Evolutionary conservation across 2,113 vertebrate genomes (phyloP), one percentile per base, ranked within the genome.

Genomic region (Salvelinus sp.): DNA sequence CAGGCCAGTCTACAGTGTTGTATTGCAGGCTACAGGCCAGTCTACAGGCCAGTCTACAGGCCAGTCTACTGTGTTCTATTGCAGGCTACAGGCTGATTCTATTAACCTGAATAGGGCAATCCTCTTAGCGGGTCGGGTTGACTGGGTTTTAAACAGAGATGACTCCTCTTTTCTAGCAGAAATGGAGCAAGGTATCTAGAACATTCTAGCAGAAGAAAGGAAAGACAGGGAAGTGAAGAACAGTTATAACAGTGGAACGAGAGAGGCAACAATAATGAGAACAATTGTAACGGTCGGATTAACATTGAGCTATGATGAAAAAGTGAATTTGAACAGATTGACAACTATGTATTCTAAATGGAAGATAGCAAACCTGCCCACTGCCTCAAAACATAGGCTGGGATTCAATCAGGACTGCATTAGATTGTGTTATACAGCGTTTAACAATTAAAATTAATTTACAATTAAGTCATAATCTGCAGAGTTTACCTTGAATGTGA

Each of bases 61-160:
- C 23, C 23, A 23, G 23, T 23, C 38, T 44, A 44, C 2, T 79
- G 77, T 74, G 5, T 73, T 78, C 64, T 73, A 75, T 64, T 75
- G 58, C 65, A 54, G 27, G 75, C 18, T 69, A 70, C 65, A 69
- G 72, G 20, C 65, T 74, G 47, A 79, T 67, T 66, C 71, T 85
- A 79, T 76, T 88, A 82, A 87, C 67, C 68, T 83, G 84, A 90
- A 90, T 82, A 86, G 86, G 79, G 86, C 90, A 91, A 90, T 84
- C 89, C 83, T 89, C 87, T 92, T 91, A 93, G 86, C 77, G n/a
- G 73, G 70, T 77, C 12, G 22, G 4, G 75, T 79, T 79, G 79
- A 62, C 44, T 75, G 77, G 60, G 78, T 33, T 84, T 85, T 85
- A 86, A 54, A 65, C 75, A 48, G 70, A 72, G 60, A 73, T 82